Evolutionary conservation across 2,797 vertebrate genomes (phyloP).

Genomic region (Telmatherina bonti): DNA sequence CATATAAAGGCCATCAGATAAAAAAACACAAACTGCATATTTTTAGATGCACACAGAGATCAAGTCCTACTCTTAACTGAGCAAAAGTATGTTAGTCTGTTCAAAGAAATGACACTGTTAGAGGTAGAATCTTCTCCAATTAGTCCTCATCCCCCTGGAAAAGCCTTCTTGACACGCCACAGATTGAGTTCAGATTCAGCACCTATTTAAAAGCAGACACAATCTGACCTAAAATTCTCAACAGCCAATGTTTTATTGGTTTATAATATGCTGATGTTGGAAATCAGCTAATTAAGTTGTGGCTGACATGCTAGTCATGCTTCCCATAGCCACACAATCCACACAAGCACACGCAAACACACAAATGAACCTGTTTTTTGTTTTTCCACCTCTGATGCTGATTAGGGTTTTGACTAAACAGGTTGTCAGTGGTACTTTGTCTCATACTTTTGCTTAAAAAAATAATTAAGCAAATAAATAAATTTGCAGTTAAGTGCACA

Average conservation of each 20-base stretch:
- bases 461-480: neutral
- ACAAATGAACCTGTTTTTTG: neutral
- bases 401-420: too few species aligned
- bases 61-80: conserved; percentile 22
- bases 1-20: neutral
- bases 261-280: conserved; percentile 27
- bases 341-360: too few species aligned
- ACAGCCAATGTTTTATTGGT: conserved; percentile 23
- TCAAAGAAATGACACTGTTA: conserved; percentile 49
- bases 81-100: conserved; percentile 31
- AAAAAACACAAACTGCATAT: conserved; percentile 16
- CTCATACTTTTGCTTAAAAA: too few species aligned
- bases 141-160: conserved; percentile 26
- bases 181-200: conserved; percentile 19
- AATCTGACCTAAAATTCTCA: conserved; percentile 6
- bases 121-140: conserved; percentile 26
- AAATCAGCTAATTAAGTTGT: conserved; percentile 13
- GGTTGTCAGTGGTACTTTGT: too few species aligned
- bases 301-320: neutral
- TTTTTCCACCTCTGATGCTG: too few species aligned
- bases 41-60: conserved; percentile 21
- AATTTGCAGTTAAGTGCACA: neutral
- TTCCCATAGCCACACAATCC: neutral
- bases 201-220: conserved; percentile 23
- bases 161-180: conserved; percentile 26